phyloP scores from a whole-genome alignment of 2,888 invertebrate genomes.

The Hylaea fasciaria region DNA sequence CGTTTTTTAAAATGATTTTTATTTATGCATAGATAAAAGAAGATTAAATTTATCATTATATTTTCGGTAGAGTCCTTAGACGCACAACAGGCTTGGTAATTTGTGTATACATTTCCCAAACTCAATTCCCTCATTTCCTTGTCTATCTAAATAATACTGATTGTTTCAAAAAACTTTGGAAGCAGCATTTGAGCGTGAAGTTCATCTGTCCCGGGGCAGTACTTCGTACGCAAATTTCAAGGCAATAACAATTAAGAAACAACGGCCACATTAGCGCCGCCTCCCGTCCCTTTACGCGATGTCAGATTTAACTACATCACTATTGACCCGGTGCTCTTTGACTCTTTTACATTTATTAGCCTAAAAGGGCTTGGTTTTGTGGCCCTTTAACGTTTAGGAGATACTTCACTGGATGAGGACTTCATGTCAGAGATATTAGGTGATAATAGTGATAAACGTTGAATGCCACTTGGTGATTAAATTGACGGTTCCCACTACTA shows the following conservation, averaged over 20 bases:
- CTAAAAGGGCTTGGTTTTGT: slow-evolving; percentile 9
- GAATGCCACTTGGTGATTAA: no score
- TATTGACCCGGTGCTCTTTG: slow-evolving; percentile 8
- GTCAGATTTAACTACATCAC: slow-evolving; percentile 20
- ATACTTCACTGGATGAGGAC: neutral
- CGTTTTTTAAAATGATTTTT: no score
- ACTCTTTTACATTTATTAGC: slow-evolving; percentile 15
- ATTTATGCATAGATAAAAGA: no score
- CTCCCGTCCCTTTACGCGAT: slow-evolving; percentile 24
- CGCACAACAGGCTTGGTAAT: no score
- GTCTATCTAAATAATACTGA: neutral
- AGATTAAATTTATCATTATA: no score
- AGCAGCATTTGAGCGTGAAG: slow-evolving; percentile 1
- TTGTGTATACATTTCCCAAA: neutral
- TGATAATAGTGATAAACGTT: no score
- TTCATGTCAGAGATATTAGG: neutral
- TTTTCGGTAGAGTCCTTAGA: no score
- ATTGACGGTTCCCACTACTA: no score
- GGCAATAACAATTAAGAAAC: slow-evolving; percentile 26
- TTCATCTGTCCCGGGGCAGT: slow-evolving; percentile 19
- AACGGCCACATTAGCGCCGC: slow-evolving; percentile 21
- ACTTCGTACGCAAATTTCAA: slow-evolving; percentile 20
- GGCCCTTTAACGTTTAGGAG: slow-evolving; percentile 6
- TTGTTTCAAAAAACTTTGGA: neutral
- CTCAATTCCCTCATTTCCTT: neutral